These are phyloP conservation scores for Zaprionus capensis DNA, from an alignment of 1,140 invertebrate species.

Conservation along the genomic window DNA sequence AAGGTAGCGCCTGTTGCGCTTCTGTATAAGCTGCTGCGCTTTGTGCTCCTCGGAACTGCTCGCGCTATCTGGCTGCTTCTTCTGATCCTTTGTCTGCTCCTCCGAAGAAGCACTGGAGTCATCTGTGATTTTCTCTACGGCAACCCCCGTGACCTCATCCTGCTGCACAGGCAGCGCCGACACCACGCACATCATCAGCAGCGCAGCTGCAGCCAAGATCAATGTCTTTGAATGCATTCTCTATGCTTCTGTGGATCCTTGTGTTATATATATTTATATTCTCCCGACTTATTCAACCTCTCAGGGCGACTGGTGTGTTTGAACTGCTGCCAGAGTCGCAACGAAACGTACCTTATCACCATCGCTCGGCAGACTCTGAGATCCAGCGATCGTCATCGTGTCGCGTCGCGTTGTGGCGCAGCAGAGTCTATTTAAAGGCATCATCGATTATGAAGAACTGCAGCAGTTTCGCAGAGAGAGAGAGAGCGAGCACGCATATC, in stretches of 20 bases:
- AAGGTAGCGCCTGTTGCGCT: background rate
- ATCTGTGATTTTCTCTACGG: background rate
- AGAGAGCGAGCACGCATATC: constrained; percentile 6
- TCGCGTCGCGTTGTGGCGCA: background rate
- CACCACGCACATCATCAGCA: constrained; percentile 12
- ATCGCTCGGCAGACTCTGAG: constrained; percentile 5
- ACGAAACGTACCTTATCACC: constrained; percentile 34
- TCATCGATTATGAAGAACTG: constrained; percentile 29
- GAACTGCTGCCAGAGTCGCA: constrained; percentile 37
- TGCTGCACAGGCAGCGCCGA: constrained; percentile 2
- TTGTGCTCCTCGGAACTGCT: constrained; percentile 1
- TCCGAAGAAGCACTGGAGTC: constrained; percentile 28
- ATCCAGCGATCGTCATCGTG: constrained; percentile 9
- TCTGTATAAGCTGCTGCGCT: background rate
- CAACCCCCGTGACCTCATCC: background rate
- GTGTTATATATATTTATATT: background rate
- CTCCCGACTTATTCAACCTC: constrained; percentile 15
- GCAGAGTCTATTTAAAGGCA: constrained; percentile 33
- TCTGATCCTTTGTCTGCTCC: background rate
- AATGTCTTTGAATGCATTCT: constrained; percentile 13
- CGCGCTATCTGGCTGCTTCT: background rate
- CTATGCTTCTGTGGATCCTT: background rate
- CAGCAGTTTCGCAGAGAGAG: constrained; percentile 2
- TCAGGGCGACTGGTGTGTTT: constrained; percentile 17
- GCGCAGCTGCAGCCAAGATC: background rate